phyloP scores from a whole-genome alignment of 2,797 vertebrate genomes.

The Lagocephalus sceleratus region DNA sequence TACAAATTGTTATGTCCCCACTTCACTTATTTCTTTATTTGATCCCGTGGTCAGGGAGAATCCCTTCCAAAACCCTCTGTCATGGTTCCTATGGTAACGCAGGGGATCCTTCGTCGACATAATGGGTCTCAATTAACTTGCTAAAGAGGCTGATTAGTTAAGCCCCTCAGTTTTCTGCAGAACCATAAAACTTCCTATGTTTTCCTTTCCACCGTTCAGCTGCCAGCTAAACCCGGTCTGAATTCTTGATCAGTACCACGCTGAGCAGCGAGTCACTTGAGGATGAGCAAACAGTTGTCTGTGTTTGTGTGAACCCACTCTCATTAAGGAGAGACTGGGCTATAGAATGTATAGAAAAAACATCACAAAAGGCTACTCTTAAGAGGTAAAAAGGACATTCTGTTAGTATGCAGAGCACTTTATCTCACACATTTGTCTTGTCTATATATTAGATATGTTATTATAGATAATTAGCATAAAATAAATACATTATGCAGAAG shows the following conservation, averaged over 20 bases:
- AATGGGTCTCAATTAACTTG: slow-evolving; percentile 69
- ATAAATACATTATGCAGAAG: too few relatives aligned
- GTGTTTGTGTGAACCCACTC: slow-evolving; percentile 4
- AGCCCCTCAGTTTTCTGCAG: slow-evolving; percentile 62
- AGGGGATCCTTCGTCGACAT: slow-evolving; percentile 60
- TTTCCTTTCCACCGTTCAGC: slow-evolving; percentile 42
- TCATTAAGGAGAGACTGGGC: not conserved
- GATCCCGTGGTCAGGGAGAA: slow-evolving; percentile 42
- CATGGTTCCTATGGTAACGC: slow-evolving; percentile 69
- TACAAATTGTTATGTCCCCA: slow-evolving; percentile 15
- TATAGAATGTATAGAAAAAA: slow-evolving; percentile 37
- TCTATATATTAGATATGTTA: too few relatives aligned
- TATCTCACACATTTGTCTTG: too few relatives aligned
- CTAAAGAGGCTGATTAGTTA: slow-evolving; percentile 69
- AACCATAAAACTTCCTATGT: slow-evolving; percentile 58
- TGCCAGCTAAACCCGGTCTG: slow-evolving; percentile 60
- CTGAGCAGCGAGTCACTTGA: slow-evolving; percentile 43
- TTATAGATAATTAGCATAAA: too few relatives aligned
- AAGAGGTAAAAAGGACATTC: too few relatives aligned
- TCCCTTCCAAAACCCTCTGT: slow-evolving; percentile 51
- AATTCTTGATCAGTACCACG: slow-evolving; percentile 60
- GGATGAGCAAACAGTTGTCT: slow-evolving; percentile 47
- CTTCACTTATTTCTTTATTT: slow-evolving; percentile 43
- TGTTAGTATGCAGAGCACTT: too few relatives aligned
- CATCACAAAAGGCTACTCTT: slow-evolving; percentile 26